Base-by-base conservation (phyloP, 2,888 invertebrate species). In the Tethea ocularis region DNA sequence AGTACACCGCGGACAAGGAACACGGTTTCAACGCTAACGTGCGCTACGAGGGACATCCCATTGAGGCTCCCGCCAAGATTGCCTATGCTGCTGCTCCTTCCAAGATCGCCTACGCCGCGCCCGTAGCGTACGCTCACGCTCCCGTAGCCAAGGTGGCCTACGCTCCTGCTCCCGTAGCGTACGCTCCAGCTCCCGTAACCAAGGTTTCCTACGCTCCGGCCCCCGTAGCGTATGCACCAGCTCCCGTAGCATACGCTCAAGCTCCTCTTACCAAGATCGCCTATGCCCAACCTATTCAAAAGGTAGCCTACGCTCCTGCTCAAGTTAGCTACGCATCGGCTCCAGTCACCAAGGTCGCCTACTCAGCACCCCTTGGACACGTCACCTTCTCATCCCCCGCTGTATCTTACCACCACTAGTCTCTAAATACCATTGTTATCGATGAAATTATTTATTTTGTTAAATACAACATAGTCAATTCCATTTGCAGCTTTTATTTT, bases 1-100 rank as follows among this genome's bases (percentile, higher is more conserved):
- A 91, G 61, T 93, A 93, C 84, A 86, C 88, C 72, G 77, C 91
- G 22, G 91, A 92, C 75, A 82, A 84, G 57, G 84, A 75, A 61
- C 73, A 88, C 74, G 93, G 93, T 52, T 93, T 93, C 84, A 91
- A 89, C 80, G 93, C 93, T 36, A 71, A 81, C 61, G 93, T 93
- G 20, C 87, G 88, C 41, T 91, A 91, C 71, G 91, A 93, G 67
- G 91, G 91, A 13, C 82, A 86, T 26, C 85, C 89, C 33, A 68
- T 73, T 36, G 61, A 70, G 23, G 72, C 64, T 4, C 80, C 46
- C 10, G 20, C 71, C 56, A 66, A 68, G 51, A 55, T 69, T 15
- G 71, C 74, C 15, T 75, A 75, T 62, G 69, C 71, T 4, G 73
- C 78, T 67, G 72, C 77, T 23, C 68, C 75, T 17, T 72, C 81